These are phyloP conservation scores for Saccostrea cuccullata DNA, from an alignment of 1,140 invertebrate genomes.

Conservation along the genomic window DNA sequence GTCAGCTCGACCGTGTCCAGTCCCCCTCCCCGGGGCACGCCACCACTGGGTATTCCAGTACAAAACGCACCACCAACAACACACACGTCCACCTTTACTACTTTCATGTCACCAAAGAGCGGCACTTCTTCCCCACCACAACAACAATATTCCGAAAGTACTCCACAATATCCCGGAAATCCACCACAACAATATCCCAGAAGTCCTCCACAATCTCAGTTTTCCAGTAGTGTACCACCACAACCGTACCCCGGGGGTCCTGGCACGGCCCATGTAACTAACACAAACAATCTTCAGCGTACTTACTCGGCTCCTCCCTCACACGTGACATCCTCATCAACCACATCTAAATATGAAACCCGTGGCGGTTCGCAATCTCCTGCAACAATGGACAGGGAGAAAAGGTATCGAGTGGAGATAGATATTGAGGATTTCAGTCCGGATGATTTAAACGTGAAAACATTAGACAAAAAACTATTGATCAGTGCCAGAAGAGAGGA, in stretches of 20 bases:
- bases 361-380: conserved; percentile 51
- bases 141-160: conserved; percentile 30
- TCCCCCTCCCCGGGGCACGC: conserved; percentile 50
- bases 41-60: conserved; percentile 45
- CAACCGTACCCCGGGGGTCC: conserved; percentile 21
- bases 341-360: conserved; percentile 50
- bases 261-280: not conserved
- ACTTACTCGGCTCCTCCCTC: not conserved
- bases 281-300: conserved; percentile 19
- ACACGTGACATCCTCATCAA: conserved; percentile 52
- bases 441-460: conserved; percentile 76
- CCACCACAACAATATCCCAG: conserved; percentile 28
- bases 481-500: conserved; percentile 74
- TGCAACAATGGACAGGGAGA: conserved; percentile 59
- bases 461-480: conserved; percentile 72
- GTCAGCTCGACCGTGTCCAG: conserved; percentile 49
- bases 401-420: conserved; percentile 73
- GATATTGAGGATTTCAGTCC: conserved; percentile 76
- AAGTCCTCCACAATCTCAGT: not conserved
- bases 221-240: not conserved
- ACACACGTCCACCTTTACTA: conserved; percentile 63
- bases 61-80: conserved; percentile 49
- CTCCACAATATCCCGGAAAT: conserved; percentile 32
- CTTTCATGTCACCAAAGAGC: conserved; percentile 57
- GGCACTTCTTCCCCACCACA: conserved; percentile 41